Evolutionary conservation across 2,113 vertebrate genomes (phyloP).

Genomic region (Hippocampus comes): DNA sequence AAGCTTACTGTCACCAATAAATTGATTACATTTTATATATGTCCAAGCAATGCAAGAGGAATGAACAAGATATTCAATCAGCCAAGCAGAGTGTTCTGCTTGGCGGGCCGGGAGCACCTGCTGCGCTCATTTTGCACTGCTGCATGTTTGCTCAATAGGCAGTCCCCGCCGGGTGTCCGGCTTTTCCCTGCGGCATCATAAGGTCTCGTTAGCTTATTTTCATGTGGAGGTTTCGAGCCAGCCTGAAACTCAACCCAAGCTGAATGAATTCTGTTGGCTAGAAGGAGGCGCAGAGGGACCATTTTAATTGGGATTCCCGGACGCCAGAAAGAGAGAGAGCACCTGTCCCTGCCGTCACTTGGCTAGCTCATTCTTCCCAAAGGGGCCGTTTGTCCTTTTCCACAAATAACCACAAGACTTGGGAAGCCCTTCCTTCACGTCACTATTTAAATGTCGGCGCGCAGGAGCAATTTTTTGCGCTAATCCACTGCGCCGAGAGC

Average conservation of each 20-base stretch:
- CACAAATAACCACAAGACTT: slow-evolving; percentile 34
- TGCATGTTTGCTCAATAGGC: slow-evolving; percentile 36
- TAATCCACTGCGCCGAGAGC: slow-evolving; percentile 33
- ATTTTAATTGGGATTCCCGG: slow-evolving; percentile 27
- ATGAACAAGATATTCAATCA: too few relatives aligned
- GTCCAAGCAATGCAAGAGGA: too few relatives aligned
- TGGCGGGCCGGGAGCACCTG: slow-evolving; percentile 59
- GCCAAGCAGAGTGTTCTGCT: slow-evolving; percentile 21
- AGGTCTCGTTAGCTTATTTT: slow-evolving; percentile 21
- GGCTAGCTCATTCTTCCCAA: slow-evolving; percentile 22
- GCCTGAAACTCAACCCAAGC: slow-evolving; percentile 16
- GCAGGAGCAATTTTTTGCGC: slow-evolving; percentile 21
- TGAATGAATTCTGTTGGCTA: background rate
- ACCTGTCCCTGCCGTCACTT: slow-evolving; percentile 57
- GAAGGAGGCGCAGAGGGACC: slow-evolving; percentile 16
- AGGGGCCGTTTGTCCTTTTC: slow-evolving; percentile 27
- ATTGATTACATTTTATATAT: slow-evolving; percentile 1
- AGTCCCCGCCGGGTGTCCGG: slow-evolving; percentile 16
- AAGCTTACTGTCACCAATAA: slow-evolving; percentile 22
- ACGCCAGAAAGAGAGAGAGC: slow-evolving; percentile 36
- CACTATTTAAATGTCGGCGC: slow-evolving; percentile 34
- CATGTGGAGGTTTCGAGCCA: slow-evolving; percentile 15
- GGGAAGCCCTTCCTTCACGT: slow-evolving; percentile 20
- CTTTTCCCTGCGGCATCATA: background rate
- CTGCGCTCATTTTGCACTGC: slow-evolving; percentile 48